phyloP scores from a whole-genome alignment of 1,140 invertebrate genomes.

The Halesus radiatus region DNA sequence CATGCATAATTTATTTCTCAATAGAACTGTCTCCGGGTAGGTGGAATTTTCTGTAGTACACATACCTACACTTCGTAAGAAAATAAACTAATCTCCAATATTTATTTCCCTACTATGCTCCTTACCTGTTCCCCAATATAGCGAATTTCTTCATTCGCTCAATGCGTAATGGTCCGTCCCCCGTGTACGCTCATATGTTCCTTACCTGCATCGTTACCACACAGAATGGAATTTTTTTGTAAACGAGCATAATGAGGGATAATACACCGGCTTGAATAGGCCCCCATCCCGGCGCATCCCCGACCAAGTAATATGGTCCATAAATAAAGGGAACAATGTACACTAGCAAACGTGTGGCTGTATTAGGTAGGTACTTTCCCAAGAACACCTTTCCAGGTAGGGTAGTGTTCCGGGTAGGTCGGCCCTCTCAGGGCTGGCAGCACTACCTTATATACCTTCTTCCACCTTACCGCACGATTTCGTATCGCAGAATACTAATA shows the following conservation, averaged over 20 bases:
- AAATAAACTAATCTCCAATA: too few species aligned
- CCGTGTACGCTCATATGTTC: background rate
- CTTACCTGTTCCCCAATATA: background rate
- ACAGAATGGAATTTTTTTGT: conserved; percentile 15
- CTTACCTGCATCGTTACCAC: conserved; percentile 20
- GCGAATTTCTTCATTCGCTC: background rate
- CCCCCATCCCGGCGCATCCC: background rate
- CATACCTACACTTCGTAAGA: too few species aligned
- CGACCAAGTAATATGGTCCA: conserved; percentile 11
- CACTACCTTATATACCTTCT: too few species aligned
- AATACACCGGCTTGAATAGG: conserved; percentile 24
- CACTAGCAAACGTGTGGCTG: background rate
- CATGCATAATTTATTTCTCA: too few species aligned
- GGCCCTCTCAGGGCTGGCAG: background rate
- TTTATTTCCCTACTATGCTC: background rate
- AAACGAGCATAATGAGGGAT: conserved; percentile 31
- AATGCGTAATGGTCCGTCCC: background rate
- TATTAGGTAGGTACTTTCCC: background rate
- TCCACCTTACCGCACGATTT: background rate
- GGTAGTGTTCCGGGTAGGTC: background rate
- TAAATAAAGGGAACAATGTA: conserved; percentile 28
- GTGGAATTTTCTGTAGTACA: too few species aligned
- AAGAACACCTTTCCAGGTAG: background rate
- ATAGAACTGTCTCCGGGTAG: too few species aligned
- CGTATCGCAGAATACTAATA: conserved; percentile 31